Base-by-base conservation (phyloP, 2,888 invertebrate genomes). In the Poecilus cupreus region DNA sequence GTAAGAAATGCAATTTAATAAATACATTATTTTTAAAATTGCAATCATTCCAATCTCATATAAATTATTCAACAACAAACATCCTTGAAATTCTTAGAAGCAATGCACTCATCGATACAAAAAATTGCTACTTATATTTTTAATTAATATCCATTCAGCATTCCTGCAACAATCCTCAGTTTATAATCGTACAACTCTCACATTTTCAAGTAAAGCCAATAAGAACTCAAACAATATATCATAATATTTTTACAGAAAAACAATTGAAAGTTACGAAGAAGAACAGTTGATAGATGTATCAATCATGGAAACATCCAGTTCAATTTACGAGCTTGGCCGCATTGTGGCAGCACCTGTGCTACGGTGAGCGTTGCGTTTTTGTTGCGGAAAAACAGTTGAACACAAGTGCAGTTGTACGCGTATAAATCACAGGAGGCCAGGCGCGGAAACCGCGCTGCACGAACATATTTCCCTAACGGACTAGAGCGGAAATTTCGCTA, bases 261-360 rank as follows among this genome's bases (percentile, higher is more conserved):
- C 37, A 32, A 37, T 68, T 11, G 5, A 74, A 49, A 49, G 13
- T 18, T 74, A 11, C 18, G 22, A 74, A 46, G 49, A 74, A 49
- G 16, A 74, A n/a, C 74, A 37, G 74, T 74, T 74, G 74, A 74
- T 49, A 74, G 49, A 74, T 24, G 46, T 49, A 74, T 74, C 74
- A 49, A 46, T 74, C 49, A 74, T 49, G 37, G 22, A 24, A 39
- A 43, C 18, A 18, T 49, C 22, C 18, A 20, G 22, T 46, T 49
- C 24, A 74, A 49, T 74, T 74, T 74, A 57, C 57, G 46, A 13
- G 46, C 13, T 18, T 2, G n/a, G 22, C 13, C 16, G 32, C 18
- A 24, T n/a, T 18, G 18, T 49, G 49, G 70, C 49, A 74, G 74
- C 49, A 74, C 74, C 74, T 74, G 74, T 43, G 18, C 20, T 11